Evolutionary conservation across 2,797 vertebrate genomes (phyloP), one percentile per base, ranked within the genome.

Genomic region (Selene dorsalis): DNA sequence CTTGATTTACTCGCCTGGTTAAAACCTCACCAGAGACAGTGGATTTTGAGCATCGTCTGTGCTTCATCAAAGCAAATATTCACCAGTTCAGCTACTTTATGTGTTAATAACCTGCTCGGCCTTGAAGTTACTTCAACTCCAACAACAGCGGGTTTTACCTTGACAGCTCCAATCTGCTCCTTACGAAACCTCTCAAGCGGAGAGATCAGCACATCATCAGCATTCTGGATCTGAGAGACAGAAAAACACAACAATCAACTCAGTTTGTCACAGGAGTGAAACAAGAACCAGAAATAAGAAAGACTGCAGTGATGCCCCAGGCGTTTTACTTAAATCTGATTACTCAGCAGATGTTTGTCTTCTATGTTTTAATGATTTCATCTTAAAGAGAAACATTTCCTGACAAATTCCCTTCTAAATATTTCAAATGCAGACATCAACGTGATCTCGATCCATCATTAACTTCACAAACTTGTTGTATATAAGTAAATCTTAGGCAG

Each of bases 161-260:
- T 99, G 61, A 97, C 98, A 55, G 97, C 98, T 63, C 96, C 97
- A 17, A 99, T 99, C 93, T 99, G 98, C 80, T 99, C 97, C 93
- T 98, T 99, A 41, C 98, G 96, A 93, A 99, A 99, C 89, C 96
- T 97, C 93, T 99, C 98, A 60, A 99, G 95, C 0, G 98, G 98
- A 7, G 97, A 96, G 92, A 99, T 99, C 93, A 99, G 92, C 78
- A 98, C 97, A 43, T 99, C 97, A 80, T 99, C 97, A 24, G 98
- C 97, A 8, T 98, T 99, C 91, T 99, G 98, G 91, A 99, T 98
- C 98, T 99, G 93, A 76, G 82, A 77, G 22, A 71, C 18, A 41
- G 69, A 72, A 63, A 39, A 69, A 41, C 32, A 74, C n/a, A 64
- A 28, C 12, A 57, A 50, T 52, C 13, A 69, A 66, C 50, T 86